These are phyloP conservation scores for Tragulus kanchil DNA, from an alignment of 2,113 vertebrate genomes.

Conservation along the genomic window DNA sequence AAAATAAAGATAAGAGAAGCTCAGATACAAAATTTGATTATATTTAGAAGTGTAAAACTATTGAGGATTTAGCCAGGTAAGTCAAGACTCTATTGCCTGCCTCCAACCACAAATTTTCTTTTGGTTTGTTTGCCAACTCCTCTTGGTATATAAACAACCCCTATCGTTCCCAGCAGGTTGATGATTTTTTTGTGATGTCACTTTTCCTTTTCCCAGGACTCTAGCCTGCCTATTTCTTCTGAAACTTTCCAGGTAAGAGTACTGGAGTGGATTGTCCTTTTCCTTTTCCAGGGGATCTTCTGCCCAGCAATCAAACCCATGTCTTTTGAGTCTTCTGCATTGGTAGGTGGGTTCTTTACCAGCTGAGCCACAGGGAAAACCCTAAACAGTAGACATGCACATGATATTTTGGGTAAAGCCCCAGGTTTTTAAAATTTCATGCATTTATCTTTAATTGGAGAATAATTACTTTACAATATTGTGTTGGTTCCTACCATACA, in stretches of 20 bases:
- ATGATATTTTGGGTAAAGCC: not conserved
- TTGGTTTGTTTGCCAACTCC: not conserved
- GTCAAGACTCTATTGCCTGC: not conserved
- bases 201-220: no score
- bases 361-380: not conserved
- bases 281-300: not conserved
- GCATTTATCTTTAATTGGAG: not conserved
- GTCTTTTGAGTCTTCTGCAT: not conserved
- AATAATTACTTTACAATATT: not conserved
- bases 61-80: not conserved
- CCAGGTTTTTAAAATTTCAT: not conserved
- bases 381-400: not conserved
- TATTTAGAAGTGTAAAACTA: not conserved
- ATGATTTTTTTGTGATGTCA: no score
- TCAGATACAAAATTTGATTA: not conserved
- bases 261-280: not conserved
- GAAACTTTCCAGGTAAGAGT: not conserved
- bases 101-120: not conserved
- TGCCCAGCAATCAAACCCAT: not conserved
- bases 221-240: not conserved
- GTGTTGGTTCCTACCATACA: not conserved
- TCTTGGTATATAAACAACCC: slow-evolving; percentile 17
- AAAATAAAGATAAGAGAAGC: not conserved
- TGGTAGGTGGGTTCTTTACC: not conserved
- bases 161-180: no score